Evolutionary conservation across 2,797 vertebrate genomes (phyloP), one percentile per base, ranked within the genome.

Genomic region (Chelidonichthys spinosus): DNA sequence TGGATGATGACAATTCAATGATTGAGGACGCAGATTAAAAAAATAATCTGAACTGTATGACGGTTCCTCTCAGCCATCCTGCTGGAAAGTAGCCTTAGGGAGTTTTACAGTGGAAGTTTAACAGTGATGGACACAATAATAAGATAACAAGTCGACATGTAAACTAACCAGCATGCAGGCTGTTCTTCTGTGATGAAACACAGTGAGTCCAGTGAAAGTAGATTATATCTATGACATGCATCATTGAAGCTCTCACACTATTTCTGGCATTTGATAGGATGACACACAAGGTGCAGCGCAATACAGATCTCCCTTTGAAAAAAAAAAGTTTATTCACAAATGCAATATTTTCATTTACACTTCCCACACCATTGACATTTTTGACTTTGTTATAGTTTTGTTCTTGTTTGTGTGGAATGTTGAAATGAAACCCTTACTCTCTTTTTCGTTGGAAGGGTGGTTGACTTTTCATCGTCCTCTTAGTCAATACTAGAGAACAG

Each of bases 371-470:
- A 14, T 49, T 5, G 14, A 17, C 4, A 15, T 44, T 59, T 42
- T 65, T 50, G 37, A 55, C 5, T 15, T 35, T 9, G 1, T 39
- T 3, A 25, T n/a, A 5, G 9, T 33, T 33, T 37, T 32, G 4
- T 37, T 67, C 11, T 33, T 4, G 2, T 32, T 7, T 49, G 18
- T 7, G 8, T 2, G 2, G 5, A 37, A 6, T 61, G 18, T 14
- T 65, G 79, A 87, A 81, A 49, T 64, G 69, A 81, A 85, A 85
- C 72, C 68, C 0, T 1, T 9, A n/a, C 1, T 37, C 2, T 52
- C 9, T 36, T 63, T 25, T 84, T 84, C 68, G 1, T 0, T 52
- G 50, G 59, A 83, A 83, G 18, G 9, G 36, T 4, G 11, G 37
- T 63, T 2, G 3, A 6, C 17, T 36, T 37, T 52, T 9, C 14